Base-by-base conservation (phyloP, 1,140 invertebrate species). In the Cardiocondyla obscurior region DNA sequence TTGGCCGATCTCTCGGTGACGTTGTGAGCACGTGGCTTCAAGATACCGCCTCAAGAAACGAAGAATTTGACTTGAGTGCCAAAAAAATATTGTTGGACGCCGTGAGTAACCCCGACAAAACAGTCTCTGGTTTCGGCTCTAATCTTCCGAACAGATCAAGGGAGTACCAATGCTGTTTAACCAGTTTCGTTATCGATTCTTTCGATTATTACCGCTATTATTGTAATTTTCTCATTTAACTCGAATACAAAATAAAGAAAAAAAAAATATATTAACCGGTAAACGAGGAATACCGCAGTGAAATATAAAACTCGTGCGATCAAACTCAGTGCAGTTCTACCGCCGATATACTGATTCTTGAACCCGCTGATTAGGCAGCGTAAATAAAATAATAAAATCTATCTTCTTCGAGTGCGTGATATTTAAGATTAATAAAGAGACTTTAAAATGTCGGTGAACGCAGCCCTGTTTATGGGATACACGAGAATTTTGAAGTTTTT, bases 1-100 rank as follows among this genome's bases (percentile, higher is more conserved):
- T 89, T 89, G 88, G 89, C 74, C 44, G 22, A 46, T 33, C 6
- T 14, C 2, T 8, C 19, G 62, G 53, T 90, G 91, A 92, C 90
- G 91, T 87, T 44, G 55, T 62, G 76, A 90, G 89, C 91, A 91
- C 90, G 90, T 91, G 90, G 89, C 82, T 87, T 76, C 79, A 70
- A 46, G 67, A 85, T 60, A 83, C 87, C 92, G 91, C 92, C 91
- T 92, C 62, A 81, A 82, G 22, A 19, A 46, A 82, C 73, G 58
- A 89, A 89, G 85, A 90, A 91, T 90, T 90, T 89, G 60, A 84
- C 84, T 89, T 84, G 72, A 65, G 22, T 86, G 90, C 88, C 88
- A 90, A 90, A 91, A 90, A 90, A 89, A 90, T 85, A 72, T 88
- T 86, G 73, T 85, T 82, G 76, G 62, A 83, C 83, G 86, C 67